Evolutionary conservation across 2,113 vertebrate species (phyloP).

Genomic region (Carettochelys insculpta): DNA sequence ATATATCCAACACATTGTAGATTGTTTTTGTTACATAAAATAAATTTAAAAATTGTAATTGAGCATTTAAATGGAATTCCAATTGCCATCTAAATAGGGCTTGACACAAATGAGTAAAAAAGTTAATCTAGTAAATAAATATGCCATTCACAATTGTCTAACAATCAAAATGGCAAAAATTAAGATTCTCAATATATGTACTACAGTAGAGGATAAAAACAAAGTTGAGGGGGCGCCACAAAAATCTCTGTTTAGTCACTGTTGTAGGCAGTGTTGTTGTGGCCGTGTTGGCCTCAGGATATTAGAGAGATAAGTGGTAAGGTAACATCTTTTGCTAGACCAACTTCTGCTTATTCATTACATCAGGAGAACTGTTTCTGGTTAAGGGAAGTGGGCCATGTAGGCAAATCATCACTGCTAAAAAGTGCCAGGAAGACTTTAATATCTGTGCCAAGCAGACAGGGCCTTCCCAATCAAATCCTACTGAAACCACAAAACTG

Average conservation of each 20-base stretch:
- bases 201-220: not conserved
- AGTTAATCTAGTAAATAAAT: not conserved
- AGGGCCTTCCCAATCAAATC: not conserved
- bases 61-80: not conserved
- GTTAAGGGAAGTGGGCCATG: accelerated
- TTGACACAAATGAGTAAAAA: not conserved
- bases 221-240: not conserved
- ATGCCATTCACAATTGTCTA: not conserved
- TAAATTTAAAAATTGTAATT: not conserved
- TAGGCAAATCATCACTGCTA: not conserved
- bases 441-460: not conserved
- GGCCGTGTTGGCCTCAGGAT: not conserved
- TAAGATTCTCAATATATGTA: not conserved
- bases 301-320: not conserved
- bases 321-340: not conserved
- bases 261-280: not conserved
- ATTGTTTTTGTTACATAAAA: not conserved
- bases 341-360: not conserved
- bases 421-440: not conserved
- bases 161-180: not conserved
- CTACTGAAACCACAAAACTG: not conserved
- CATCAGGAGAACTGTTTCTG: not conserved
- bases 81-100: not conserved
- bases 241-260: not conserved
- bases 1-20: not conserved